Evolutionary conservation across 2,888 invertebrate species (phyloP).

Genomic region (Aspidapion aeneum): DNA sequence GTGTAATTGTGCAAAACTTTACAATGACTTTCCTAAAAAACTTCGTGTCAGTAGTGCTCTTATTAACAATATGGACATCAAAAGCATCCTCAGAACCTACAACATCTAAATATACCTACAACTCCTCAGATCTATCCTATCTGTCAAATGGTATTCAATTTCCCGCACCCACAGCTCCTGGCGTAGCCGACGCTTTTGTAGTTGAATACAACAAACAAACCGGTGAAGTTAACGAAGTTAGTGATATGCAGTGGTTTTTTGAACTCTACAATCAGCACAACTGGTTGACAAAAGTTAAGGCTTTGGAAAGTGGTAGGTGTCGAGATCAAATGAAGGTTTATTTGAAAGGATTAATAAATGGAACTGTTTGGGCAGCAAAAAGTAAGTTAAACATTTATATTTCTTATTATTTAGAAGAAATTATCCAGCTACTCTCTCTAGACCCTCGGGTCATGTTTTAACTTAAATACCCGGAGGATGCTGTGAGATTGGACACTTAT

Average conservation of each 20-base stretch:
- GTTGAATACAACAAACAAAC: constrained; percentile 29
- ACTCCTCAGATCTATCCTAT: constrained; percentile 46
- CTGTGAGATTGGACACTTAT: too few relatives aligned
- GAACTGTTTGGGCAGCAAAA: constrained; percentile 71
- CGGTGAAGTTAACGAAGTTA: constrained; percentile 27
- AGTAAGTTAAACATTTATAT: too few relatives aligned
- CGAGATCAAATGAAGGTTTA: constrained; percentile 55
- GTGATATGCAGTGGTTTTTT: constrained; percentile 62
- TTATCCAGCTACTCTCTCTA: too few relatives aligned
- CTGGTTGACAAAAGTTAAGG: constrained; percentile 46
- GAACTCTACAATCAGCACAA: constrained; percentile 63
- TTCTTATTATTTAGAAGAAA: too few relatives aligned
- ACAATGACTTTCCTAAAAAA: too few relatives aligned
- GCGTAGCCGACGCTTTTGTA: constrained; percentile 31
- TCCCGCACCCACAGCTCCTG: constrained; percentile 33
- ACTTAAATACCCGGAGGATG: too few relatives aligned
- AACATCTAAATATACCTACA: constrained; percentile 37
- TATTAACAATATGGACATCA: not conserved
- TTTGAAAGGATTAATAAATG: constrained; percentile 56
- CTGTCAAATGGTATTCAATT: constrained; percentile 46
- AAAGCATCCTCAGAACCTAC: constrained; percentile 24
- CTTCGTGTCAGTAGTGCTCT: not conserved
- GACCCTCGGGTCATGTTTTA: too few relatives aligned
- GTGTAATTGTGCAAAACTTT: too few relatives aligned
- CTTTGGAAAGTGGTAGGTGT: constrained; percentile 45